Conservation (phyloP, 2,797 vertebrate genomes). For the Antennarius maculatus region DNA sequence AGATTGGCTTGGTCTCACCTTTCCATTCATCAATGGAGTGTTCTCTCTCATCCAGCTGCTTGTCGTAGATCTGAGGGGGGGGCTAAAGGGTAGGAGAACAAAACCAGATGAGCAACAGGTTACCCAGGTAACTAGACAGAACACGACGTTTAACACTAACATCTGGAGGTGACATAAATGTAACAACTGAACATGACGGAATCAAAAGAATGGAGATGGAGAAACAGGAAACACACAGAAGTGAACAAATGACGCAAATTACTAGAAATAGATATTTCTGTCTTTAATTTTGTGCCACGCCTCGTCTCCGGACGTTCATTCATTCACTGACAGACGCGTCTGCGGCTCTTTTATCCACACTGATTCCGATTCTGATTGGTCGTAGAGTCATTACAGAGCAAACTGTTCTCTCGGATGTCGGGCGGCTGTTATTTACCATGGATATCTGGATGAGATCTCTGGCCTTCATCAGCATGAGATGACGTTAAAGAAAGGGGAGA, state of each 20-base stretch:
- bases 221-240: not conserved
- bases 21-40: conserved; percentile 99
- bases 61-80: conserved; percentile 98
- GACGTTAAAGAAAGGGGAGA: conserved; percentile 79
- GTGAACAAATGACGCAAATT: conserved; percentile 19
- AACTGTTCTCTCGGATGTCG: conserved; percentile 60
- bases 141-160: not conserved
- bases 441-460: conserved; percentile 84
- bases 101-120: conserved; percentile 12
- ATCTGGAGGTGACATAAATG: not conserved
- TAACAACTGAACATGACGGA: too few relatives aligned
- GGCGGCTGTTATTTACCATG: conserved; percentile 82
- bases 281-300: not conserved
- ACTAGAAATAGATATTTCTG: conserved; percentile 16
- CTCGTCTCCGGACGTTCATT: too few relatives aligned
- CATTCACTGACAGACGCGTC: too few relatives aligned
- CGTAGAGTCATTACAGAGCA: not conserved
- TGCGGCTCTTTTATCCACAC: too few relatives aligned
- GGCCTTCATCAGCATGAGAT: conserved; percentile 84
- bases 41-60: conserved; percentile 99
- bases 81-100: conserved; percentile 81
- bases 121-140: not conserved
- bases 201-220: conserved; percentile 15
- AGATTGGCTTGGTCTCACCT: conserved; percentile 81
- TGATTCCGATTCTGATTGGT: not conserved